A percentile compares a stretch with the other conserved stretches of the same genome.
Evolutionary conservation across 2,888 invertebrate genomes (phyloP).

Genomic region (Clistopyga incitator): DNA sequence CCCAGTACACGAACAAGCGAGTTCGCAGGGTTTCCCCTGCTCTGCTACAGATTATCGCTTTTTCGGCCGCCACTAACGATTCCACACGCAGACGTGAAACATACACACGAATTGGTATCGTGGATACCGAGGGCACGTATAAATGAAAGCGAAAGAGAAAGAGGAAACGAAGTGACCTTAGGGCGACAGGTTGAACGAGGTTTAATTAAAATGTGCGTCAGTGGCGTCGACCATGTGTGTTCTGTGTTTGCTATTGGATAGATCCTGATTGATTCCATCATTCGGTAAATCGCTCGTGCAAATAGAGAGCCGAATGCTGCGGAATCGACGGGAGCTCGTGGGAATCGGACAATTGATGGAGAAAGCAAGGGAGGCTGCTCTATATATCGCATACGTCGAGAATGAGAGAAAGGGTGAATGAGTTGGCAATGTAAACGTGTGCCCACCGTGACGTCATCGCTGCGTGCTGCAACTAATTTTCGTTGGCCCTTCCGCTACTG

Average conservation of each 20-base stretch:
- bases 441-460: slow-evolving; percentile 46
- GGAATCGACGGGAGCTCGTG: background rate
- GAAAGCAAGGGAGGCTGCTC: background rate
- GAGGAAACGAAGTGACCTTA: background rate
- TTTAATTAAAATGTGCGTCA: slow-evolving; percentile 54
- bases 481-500: background rate
- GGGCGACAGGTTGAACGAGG: background rate
- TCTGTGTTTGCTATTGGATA: slow-evolving; percentile 46
- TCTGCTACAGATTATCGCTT: slow-evolving; percentile 44
- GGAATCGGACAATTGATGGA: slow-evolving; percentile 12
- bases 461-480: slow-evolving; percentile 8
- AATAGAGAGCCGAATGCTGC: slow-evolving; percentile 26
- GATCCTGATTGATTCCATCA: slow-evolving; percentile 52
- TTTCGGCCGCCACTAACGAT: slow-evolving; percentile 33
- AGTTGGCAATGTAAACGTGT: slow-evolving; percentile 38
- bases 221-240: slow-evolving; percentile 2
- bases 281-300: slow-evolving; percentile 48
- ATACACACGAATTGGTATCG: background rate
- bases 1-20: slow-evolving; percentile 17
- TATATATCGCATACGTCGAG: slow-evolving; percentile 7
- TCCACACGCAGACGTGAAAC: background rate
- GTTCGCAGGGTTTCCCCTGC: slow-evolving; percentile 30
- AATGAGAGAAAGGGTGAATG: slow-evolving; percentile 16
- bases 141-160: background rate
- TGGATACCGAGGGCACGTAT: background rate